Conservation (phyloP, 1,140 invertebrate genomes). For the Drosophila bifasciata region DNA sequence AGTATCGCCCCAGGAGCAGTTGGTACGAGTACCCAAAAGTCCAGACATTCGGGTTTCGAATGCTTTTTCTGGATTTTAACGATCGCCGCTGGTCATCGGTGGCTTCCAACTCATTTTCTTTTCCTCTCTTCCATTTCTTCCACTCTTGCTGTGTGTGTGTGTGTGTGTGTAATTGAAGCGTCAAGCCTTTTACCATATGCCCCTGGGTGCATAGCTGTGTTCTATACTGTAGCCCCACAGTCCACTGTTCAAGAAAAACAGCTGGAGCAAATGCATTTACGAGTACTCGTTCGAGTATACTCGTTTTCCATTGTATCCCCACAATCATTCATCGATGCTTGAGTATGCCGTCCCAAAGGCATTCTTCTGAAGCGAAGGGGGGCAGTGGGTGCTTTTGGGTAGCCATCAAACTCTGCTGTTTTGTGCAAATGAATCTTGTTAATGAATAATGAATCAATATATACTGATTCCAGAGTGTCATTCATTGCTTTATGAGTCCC, state of each 20-base stretch:
- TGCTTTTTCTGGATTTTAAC: conserved; percentile 54
- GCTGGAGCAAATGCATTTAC: conserved; percentile 6
- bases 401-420: too few species aligned
- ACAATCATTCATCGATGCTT: conserved; percentile 7
- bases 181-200: conserved; percentile 56
- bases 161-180: conserved; percentile 63
- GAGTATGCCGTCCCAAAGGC: too few species aligned
- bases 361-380: too few species aligned
- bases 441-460: too few species aligned
- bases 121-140: conserved; percentile 2
- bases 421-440: too few species aligned
- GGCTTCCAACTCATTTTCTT: not conserved
- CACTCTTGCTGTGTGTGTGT: conserved; percentile 1
- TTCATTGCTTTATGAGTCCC: too few species aligned
- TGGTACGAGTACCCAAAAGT: too few species aligned
- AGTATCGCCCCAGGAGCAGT: conserved; percentile 1
- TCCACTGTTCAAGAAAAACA: not conserved
- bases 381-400: not conserved
- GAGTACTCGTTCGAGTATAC: not conserved
- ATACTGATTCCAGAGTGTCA: too few species aligned
- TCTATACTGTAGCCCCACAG: not conserved
- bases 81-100: conserved; percentile 56
- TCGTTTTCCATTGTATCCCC: not conserved
- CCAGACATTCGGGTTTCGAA: conserved; percentile 31
- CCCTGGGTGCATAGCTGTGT: conserved; percentile 24